These are phyloP conservation scores for Cosmia trapezina DNA, from an alignment of 2,888 invertebrate species.

Conservation along the genomic window DNA sequence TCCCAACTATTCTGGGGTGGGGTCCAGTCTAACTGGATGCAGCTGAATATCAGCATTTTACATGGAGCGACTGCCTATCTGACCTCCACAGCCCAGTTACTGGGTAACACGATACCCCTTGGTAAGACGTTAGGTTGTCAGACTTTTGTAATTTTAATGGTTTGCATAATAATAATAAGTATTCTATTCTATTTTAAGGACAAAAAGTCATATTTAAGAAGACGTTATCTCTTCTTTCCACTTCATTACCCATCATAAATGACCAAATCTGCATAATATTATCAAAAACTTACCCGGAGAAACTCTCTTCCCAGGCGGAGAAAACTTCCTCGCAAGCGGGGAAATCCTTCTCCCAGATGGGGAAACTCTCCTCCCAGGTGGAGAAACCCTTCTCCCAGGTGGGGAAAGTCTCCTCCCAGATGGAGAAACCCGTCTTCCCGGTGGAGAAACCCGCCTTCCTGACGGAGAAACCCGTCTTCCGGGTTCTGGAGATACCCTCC, in stretches of 20 bases:
- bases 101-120: too few relatives aligned
- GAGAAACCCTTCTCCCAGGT: not conserved
- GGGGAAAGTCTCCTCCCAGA: slow-evolving; percentile 55
- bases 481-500: slow-evolving; percentile 40
- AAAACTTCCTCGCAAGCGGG: slow-evolving; percentile 58
- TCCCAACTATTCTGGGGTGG: too few relatives aligned
- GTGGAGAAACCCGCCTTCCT: slow-evolving; percentile 49
- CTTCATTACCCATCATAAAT: not conserved
- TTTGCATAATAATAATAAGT: too few relatives aligned
- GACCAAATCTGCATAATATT: not conserved
- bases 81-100: too few relatives aligned
- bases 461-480: slow-evolving; percentile 58
- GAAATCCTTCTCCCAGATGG: slow-evolving; percentile 57
- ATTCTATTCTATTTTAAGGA: too few relatives aligned
- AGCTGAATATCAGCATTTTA: too few relatives aligned
- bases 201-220: not conserved
- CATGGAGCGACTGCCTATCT: too few relatives aligned
- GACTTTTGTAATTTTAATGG: too few relatives aligned
- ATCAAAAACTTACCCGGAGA: slow-evolving; percentile 51
- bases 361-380: not conserved
- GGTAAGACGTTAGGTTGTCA: too few relatives aligned
- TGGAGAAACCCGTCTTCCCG: slow-evolving; percentile 57
- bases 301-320: slow-evolving; percentile 52
- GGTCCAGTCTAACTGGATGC: too few relatives aligned
- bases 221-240: not conserved